Base-by-base conservation (phyloP, 2,888 invertebrate species). In the Athalia cordata region DNA sequence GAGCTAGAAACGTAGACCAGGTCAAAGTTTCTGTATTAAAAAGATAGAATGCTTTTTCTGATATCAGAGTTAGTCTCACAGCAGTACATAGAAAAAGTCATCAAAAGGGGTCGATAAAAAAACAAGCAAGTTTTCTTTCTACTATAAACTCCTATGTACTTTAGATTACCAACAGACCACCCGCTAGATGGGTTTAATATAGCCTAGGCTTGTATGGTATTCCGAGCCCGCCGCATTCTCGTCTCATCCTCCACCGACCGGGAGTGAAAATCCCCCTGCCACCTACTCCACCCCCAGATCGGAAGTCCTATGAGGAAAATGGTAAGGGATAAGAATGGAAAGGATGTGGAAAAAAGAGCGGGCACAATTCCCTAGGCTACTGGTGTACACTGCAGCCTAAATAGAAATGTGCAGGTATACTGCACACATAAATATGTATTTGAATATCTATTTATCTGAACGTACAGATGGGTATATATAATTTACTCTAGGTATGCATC, bases 181-280 rank as follows among this genome's bases (percentile, higher is more conserved):
- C 84, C 84, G 85, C 84, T 84, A 81, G 81, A 78, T 81, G 82
- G 81, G 82, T 85, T 85, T 85, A 84, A 84, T 85, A 85, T 83
- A 82, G 81, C 81, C 82, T 78, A 82, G 83, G 81, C 80, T 78
- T 80, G 83, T 79, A 80, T 64, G 82, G 83, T 82, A 85, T 84
- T 81, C 81, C 80, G 80, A 81, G 81, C 80, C 75, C 77, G 82
- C 80, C 79, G 83, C 82, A 81, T 83, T 85, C 83, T 81, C 79
- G 57, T 59, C 75, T 29, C 77, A 75, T 57, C 79, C 65, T 45
- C 57, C 7, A 15, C 9, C 15, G 78, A 49, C 45, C 15, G 59
- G 75, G 75, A 64, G 52, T 66, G 11, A 13, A 3, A 49, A 50
- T 7, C 66, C 66, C 7, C n/a, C 49, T 57, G 61, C 43, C 29